Evolutionary conservation across 1,140 invertebrate species (phyloP), one percentile per base, ranked within the genome.

Genomic region (Sweltsa coloradensis): DNA sequence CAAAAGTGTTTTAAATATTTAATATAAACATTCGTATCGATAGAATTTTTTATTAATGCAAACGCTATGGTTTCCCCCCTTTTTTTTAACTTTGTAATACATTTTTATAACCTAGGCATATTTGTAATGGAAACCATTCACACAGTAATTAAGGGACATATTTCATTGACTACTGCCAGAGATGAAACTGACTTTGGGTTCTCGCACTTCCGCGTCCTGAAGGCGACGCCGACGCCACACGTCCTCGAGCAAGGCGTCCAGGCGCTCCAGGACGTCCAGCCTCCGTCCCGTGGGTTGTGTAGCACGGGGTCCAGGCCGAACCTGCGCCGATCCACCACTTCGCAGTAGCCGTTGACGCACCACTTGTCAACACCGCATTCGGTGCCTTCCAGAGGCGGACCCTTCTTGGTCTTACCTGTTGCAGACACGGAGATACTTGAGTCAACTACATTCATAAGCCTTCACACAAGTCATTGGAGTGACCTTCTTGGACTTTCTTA

Each of bases 331-430:
- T 45, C 43, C 26, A 76, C 66, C 27, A 62, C 56, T 31, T 79
- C 73, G 60, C 85, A 89, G 54, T 73, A 71, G 9, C 84, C 83
- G 41, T 75, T 73, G 36, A 78, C 67, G 55, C 85, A 88, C 77
- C 81, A 84, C 77, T 82, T 49, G 48, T 75, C 71, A 22, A 63
- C 59, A 31, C 75, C 80, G 56, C 83, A 87, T 11, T 71, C 66
- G 0, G 83, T 85, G 9, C 83, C 82, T 56, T 84, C 79, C 9
- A 85, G 55, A 0, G 83, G 81, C 11, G 82, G 78, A 2, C 76
- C 79, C 53, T 81, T 77, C 57, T 86, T 86, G 0, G 83, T 85
- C 51, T 79, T 78, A 56, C 83, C 86, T 0, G 79, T 67, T 41
- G 76, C 64, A 0, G 73, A 73, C n/a, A 21, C 14, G 6, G 47